A percentile compares a stretch with the other conserved stretches of the same genome.
phyloP scores from a whole-genome alignment of 2,888 invertebrate genomes.

The Sclerodermus sp. region DNA sequence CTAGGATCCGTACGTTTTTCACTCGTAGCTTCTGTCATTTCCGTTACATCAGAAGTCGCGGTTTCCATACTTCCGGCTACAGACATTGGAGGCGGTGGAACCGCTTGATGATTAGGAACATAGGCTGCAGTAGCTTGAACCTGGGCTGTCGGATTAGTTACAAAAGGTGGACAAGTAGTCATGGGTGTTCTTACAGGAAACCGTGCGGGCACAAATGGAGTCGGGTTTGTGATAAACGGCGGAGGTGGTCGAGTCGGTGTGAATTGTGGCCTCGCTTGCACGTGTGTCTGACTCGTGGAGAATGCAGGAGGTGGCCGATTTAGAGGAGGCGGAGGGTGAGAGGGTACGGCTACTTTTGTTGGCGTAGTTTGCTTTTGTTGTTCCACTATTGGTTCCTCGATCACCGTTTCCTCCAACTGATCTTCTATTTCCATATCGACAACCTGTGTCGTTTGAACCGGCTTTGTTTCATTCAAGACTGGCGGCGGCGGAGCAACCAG shows the following conservation, averaged over 20 bases:
- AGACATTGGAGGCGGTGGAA: constrained; percentile 32
- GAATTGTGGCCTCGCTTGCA: constrained; percentile 39
- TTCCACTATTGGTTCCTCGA: constrained; percentile 44
- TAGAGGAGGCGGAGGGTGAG: constrained; percentile 29
- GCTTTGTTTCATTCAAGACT: constrained; percentile 38
- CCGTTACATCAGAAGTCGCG: constrained; percentile 44
- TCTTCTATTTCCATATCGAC: constrained; percentile 57
- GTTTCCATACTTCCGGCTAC: constrained; percentile 11
- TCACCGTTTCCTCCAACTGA: constrained; percentile 48
- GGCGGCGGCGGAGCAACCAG: constrained; percentile 54
- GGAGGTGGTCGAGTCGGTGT: constrained; percentile 42
- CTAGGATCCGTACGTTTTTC: constrained; percentile 57
- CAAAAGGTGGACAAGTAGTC: constrained; percentile 28
- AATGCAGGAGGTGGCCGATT: constrained; percentile 36
- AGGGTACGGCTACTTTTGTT: constrained; percentile 27
- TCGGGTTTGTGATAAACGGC: constrained; percentile 41
- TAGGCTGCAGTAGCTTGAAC: constrained; percentile 19
- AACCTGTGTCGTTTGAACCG: constrained; percentile 41
- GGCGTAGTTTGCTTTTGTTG: constrained; percentile 26
- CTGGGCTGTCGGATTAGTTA: constrained; percentile 27
- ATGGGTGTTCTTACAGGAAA: constrained; percentile 27
- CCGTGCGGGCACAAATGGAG: constrained; percentile 35
- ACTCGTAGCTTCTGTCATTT: constrained; percentile 55
- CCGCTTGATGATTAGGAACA: constrained; percentile 26
- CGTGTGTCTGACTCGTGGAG: constrained; percentile 25